These are phyloP conservation scores for Heliconius charithonia DNA, from an alignment of 2,888 invertebrate species.

Conservation along the genomic window DNA sequence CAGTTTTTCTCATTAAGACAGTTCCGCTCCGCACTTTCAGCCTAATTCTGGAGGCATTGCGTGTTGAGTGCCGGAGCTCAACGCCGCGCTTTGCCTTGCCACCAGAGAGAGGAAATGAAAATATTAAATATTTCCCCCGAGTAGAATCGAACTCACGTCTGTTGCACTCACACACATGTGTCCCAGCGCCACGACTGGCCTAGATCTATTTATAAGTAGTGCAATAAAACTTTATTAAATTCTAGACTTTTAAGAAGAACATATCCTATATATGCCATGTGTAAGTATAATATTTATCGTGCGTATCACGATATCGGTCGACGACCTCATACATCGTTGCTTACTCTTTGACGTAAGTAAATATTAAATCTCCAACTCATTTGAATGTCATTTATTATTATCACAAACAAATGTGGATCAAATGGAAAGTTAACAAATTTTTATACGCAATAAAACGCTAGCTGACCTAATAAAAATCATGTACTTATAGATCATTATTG, in stretches of 20 bases:
- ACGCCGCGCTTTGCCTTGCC: too few relatives aligned
- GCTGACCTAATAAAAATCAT: not conserved
- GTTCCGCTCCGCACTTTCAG: too few relatives aligned
- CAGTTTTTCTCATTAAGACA: too few relatives aligned
- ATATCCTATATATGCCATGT: not conserved
- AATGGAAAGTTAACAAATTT: not conserved
- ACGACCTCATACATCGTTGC: constrained; percentile 52
- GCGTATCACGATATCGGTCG: constrained; percentile 63
- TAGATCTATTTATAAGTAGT: not conserved
- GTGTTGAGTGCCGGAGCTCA: too few relatives aligned
- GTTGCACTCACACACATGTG: not conserved
- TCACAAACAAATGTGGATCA: not conserved
- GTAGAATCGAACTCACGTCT: too few relatives aligned
- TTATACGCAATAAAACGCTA: not conserved
- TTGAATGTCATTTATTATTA: constrained; percentile 20
- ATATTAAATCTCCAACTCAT: not conserved
- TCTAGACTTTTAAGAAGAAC: not conserved
- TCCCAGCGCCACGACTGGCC: too few relatives aligned
- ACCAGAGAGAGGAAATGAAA: too few relatives aligned
- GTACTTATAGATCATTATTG: not conserved
- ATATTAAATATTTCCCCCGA: too few relatives aligned
- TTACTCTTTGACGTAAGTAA: constrained; percentile 38
- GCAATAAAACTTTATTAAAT: not conserved
- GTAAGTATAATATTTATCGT: constrained; percentile 48
- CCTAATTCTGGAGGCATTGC: too few relatives aligned